These are phyloP conservation scores for Calliopum simillimum DNA, from an alignment of 2,888 invertebrate species.

Conservation along the genomic window DNA sequence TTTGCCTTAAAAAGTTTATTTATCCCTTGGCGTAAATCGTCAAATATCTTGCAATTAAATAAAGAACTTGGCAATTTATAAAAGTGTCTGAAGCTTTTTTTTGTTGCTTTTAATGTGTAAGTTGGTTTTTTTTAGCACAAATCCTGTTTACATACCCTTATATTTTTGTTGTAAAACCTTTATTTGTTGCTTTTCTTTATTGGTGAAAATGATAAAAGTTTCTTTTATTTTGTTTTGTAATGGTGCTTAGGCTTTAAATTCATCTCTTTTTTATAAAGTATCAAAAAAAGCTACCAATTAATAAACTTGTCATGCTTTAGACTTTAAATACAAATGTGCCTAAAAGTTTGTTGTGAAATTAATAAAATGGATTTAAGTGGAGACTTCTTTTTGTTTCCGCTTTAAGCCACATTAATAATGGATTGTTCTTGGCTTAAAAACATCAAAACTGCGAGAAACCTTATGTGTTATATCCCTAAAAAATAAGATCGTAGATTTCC, in stretches of 20 bases:
- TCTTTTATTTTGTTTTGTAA: neutral
- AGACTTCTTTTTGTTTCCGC: too few species aligned
- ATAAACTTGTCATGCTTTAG: neutral
- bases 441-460: too few species aligned
- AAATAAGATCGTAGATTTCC: too few species aligned
- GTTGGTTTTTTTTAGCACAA: neutral
- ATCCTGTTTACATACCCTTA: neutral
- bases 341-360: too few species aligned
- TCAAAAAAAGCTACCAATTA: conserved; percentile 7
- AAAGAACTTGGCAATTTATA: conserved; percentile 8
- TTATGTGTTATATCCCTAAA: too few species aligned
- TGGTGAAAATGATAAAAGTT: neutral
- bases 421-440: too few species aligned
- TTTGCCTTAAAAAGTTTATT: too few species aligned
- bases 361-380: too few species aligned
- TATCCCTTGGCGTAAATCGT: neutral
- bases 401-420: too few species aligned
- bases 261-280: neutral
- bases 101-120: too few species aligned
- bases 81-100: neutral
- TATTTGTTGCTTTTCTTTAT: neutral
- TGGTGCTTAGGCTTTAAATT: neutral
- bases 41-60: neutral
- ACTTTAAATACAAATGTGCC: too few species aligned
- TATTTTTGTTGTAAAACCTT: neutral